phyloP scores from a whole-genome alignment of 2,888 invertebrate species.

The Patella depressa region DNA sequence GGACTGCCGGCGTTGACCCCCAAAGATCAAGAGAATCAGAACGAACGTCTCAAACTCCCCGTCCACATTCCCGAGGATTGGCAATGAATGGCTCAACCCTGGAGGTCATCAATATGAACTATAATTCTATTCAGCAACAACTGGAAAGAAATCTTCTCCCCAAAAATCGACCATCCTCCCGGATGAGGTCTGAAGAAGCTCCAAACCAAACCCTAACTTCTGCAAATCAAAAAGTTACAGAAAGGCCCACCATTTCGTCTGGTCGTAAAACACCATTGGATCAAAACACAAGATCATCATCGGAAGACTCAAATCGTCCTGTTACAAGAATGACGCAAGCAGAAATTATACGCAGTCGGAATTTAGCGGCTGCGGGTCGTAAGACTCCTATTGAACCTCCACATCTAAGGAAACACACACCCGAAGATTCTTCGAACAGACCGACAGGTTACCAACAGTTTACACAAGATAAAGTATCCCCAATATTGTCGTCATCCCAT shows the following conservation, averaged over 20 bases:
- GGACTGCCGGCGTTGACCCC: neutral
- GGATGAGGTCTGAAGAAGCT: neutral
- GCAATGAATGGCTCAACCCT: neutral
- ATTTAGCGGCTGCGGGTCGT: neutral
- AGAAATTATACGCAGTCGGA: neutral
- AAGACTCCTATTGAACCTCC: neutral
- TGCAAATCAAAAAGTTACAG: neutral
- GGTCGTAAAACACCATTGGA: neutral
- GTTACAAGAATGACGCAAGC: neutral
- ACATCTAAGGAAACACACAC: neutral
- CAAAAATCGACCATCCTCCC: neutral
- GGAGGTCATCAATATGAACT: neutral
- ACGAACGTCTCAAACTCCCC: neutral
- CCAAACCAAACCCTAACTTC: neutral
- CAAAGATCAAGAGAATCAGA: neutral
- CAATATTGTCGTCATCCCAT: neutral
- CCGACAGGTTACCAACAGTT: neutral
- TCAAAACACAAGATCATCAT: neutral
- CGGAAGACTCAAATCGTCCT: neutral
- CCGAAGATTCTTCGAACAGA: neutral
- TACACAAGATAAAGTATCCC: neutral
- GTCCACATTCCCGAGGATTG: neutral
- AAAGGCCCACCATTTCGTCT: neutral
- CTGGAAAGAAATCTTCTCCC: neutral
- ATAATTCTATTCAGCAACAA: neutral